Percentiles rank a stretch among this genome's conserved stretches.
phyloP scores from a whole-genome alignment of 64 coral and sea anemone genomes.

The Montipora efflorescens region DNA sequence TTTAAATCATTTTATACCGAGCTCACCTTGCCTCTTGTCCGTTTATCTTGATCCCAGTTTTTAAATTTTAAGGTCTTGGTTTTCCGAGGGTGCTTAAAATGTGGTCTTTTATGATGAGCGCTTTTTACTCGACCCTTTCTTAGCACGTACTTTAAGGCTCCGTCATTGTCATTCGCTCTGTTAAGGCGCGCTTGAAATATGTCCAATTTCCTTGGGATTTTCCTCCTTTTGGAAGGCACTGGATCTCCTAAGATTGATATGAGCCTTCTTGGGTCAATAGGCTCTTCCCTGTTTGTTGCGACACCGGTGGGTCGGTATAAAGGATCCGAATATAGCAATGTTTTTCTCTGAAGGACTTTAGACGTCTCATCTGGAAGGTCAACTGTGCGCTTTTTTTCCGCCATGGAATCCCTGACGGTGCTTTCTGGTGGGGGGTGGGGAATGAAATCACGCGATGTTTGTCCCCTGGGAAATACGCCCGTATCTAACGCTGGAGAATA shows the following conservation, averaged over 20 bases:
- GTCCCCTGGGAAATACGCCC: background rate
- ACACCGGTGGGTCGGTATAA: background rate
- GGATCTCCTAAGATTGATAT: conserved; percentile 38
- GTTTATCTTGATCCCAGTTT: background rate
- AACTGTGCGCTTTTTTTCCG: background rate
- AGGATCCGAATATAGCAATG: conserved; percentile 25
- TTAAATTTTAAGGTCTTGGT: background rate
- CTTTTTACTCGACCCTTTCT: background rate
- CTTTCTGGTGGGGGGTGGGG: background rate
- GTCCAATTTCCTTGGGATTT: background rate
- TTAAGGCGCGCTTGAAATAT: background rate
- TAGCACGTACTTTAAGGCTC: background rate
- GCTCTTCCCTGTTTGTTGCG: background rate
- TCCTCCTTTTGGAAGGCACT: conserved; percentile 21
- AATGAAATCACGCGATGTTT: background rate
- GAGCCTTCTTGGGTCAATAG: background rate
- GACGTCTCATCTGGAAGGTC: background rate
- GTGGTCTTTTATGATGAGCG: background rate
- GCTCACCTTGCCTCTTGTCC: background rate
- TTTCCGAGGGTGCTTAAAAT: background rate
- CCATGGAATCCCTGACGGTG: background rate
- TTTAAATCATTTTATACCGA: background rate
- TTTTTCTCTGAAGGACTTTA: conserved; percentile 16
- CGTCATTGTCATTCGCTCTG: background rate
- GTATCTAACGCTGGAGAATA: background rate